Conservation (phyloP, 2,113 vertebrate genomes). For the Shinisaurus crocodilurus region DNA sequence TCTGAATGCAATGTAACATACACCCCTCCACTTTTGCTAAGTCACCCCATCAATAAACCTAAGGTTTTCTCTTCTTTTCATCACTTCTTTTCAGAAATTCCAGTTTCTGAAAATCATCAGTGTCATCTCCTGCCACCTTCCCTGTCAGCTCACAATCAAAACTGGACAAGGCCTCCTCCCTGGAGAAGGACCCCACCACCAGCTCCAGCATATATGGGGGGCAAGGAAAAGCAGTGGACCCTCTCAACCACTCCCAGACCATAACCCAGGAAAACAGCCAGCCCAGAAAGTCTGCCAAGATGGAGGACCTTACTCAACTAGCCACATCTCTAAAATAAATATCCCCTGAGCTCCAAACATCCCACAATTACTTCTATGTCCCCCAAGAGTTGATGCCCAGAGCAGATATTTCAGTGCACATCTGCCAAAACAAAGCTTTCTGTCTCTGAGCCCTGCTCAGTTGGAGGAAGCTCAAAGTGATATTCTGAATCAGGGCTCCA, state of each 20-base stretch:
- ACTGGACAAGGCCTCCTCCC: not conserved
- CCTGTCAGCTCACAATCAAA: fast-evolving
- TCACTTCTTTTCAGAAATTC: slow-evolving; percentile 37
- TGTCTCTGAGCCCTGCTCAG: not conserved
- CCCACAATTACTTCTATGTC: too few species aligned
- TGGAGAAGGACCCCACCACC: not conserved
- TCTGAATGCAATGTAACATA: not conserved
- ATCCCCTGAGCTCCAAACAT: too few species aligned
- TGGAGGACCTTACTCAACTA: not conserved
- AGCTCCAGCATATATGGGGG: not conserved
- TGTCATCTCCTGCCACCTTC: slow-evolving; percentile 17
- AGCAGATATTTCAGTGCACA: not conserved
- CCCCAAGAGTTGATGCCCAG: not conserved
- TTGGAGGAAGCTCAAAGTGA: not conserved
- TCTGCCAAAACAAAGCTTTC: not conserved
- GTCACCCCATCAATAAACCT: not conserved
- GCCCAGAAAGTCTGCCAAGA: not conserved
- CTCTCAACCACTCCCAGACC: not conserved
- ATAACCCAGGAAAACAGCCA: not conserved
- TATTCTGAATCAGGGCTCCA: not conserved
- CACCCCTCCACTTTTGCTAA: not conserved
- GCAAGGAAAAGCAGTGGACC: not conserved
- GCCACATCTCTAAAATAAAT: too few species aligned
- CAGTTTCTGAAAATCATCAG: slow-evolving; percentile 34
- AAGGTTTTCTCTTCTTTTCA: not conserved